Evolutionary conservation across 2,113 vertebrate genomes (phyloP).

Genomic region (Oryzias woworae): DNA sequence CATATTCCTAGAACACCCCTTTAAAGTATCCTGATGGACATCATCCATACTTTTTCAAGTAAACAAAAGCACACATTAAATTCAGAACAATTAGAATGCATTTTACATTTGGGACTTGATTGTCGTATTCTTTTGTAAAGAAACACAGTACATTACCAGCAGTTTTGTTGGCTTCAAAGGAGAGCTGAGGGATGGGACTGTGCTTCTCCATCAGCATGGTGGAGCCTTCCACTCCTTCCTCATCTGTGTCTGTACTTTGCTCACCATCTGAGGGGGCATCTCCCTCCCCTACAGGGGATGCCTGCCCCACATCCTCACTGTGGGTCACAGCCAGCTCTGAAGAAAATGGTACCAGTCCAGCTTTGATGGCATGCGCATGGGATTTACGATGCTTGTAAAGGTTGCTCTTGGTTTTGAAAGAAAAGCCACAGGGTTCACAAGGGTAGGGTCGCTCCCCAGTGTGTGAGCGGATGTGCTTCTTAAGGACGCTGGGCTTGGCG

Average conservation of each 20-base stretch:
- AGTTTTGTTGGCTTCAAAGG: constrained; percentile 78
- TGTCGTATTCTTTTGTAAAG: neutral
- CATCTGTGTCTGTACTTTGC: constrained; percentile 97
- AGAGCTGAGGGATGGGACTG: constrained; percentile 83
- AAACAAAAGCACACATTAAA: too few species aligned
- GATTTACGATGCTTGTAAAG: constrained; percentile 99
- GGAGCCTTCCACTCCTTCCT: constrained; percentile 86
- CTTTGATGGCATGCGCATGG: constrained; percentile 98
- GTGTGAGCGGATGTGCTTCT: constrained; percentile 98
- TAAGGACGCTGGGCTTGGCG: constrained; percentile 98
- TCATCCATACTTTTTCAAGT: too few species aligned
- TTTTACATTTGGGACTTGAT: neutral
- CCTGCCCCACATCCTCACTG: constrained; percentile 85
- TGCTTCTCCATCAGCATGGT: constrained; percentile 81
- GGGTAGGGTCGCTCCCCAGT: constrained; percentile 97
- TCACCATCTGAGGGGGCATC: constrained; percentile 96
- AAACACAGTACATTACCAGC: constrained; percentile 63
- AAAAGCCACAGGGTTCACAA: constrained; percentile 96
- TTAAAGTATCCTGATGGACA: too few species aligned
- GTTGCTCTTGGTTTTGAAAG: constrained; percentile 99
- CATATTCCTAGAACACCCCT: too few species aligned
- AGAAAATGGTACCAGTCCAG: constrained; percentile 94
- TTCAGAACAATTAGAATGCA: too few species aligned
- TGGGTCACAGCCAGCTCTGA: constrained; percentile 87
- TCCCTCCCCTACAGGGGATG: constrained; percentile 86